phyloP scores from a whole-genome alignment of 2,113 vertebrate genomes.

The Myotis davidii region DNA sequence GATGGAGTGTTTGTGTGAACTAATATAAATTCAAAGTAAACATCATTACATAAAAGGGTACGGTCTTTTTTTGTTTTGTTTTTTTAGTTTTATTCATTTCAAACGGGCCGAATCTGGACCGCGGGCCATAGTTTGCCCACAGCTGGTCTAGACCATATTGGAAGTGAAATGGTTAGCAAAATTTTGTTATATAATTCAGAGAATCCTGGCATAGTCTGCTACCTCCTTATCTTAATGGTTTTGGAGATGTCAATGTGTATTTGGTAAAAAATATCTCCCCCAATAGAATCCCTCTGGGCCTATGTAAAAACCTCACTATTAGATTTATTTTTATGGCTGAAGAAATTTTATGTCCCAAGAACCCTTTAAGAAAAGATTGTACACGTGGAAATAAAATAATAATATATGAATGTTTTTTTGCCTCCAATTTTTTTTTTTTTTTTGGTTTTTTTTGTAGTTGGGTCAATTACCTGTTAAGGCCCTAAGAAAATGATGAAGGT shows the following conservation, averaged over 20 bases:
- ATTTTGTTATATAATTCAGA: not conserved
- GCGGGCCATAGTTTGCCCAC: no score
- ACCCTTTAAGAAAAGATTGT: not conserved
- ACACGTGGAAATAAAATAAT: not conserved
- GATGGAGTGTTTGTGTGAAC: no score
- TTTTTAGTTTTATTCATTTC: no score
- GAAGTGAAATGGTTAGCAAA: not conserved
- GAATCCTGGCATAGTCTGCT: not conserved
- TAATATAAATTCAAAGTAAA: no score
- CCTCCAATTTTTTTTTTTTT: no score
- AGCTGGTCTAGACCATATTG: not conserved
- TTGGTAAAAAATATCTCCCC: not conserved
- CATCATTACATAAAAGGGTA: no score
- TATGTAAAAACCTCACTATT: not conserved
- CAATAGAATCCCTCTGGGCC: not conserved
- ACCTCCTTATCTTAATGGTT: not conserved
- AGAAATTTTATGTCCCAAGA: not conserved
- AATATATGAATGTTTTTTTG: not conserved
- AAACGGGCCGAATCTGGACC: no score
- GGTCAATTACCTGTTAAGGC: not conserved
- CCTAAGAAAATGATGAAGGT: not conserved
- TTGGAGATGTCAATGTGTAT: not conserved
- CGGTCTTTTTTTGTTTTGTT: no score
- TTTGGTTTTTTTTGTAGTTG: not conserved
- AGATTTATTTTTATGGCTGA: not conserved